A percentile compares a stretch with the other conserved stretches of the same genome.
Evolutionary conservation across 2,888 invertebrate genomes (phyloP).

Genomic region (Agriopis leucophaearia): DNA sequence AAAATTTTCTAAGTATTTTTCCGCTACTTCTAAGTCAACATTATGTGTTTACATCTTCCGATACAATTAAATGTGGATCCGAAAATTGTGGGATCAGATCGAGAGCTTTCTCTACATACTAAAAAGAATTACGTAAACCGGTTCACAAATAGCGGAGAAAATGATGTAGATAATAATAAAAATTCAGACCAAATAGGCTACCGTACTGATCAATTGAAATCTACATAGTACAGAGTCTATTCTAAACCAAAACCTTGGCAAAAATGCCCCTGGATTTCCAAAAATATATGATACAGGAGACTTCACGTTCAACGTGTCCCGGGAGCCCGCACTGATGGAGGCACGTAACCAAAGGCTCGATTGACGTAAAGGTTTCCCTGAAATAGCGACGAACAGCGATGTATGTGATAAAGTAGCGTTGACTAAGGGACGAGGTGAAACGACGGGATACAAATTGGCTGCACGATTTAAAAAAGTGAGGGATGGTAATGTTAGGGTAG

Average conservation of each 20-base stretch:
- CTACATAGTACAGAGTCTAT: not conserved
- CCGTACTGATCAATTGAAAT: too few species aligned
- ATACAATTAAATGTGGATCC: not conserved
- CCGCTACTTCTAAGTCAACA: slow-evolving; percentile 5
- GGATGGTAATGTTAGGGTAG: slow-evolving; percentile 4
- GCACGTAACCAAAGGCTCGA: slow-evolving; percentile 41
- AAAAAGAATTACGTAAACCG: not conserved
- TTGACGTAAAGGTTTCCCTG: slow-evolving; percentile 36
- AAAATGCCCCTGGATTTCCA: not conserved
- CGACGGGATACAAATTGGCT: slow-evolving; percentile 44
- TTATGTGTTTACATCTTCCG: not conserved
- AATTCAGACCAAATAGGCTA: too few species aligned
- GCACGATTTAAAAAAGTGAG: slow-evolving; percentile 35
- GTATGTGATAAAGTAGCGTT: slow-evolving; percentile 44
- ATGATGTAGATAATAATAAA: too few species aligned
- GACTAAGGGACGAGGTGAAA: slow-evolving; percentile 45
- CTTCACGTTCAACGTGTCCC: slow-evolving; percentile 25
- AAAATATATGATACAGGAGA: slow-evolving; percentile 18
- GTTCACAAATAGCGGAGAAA: not conserved
- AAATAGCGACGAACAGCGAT: slow-evolving; percentile 40
- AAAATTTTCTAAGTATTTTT: slow-evolving; percentile 5
- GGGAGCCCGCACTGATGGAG: slow-evolving; percentile 34
- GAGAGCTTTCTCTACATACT: too few species aligned
- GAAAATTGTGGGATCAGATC: too few species aligned
- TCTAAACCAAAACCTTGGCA: not conserved